Evolutionary conservation across 2,888 invertebrate genomes (phyloP), one percentile per base, ranked within the genome.

Genomic region (Pollenia angustigena): DNA sequence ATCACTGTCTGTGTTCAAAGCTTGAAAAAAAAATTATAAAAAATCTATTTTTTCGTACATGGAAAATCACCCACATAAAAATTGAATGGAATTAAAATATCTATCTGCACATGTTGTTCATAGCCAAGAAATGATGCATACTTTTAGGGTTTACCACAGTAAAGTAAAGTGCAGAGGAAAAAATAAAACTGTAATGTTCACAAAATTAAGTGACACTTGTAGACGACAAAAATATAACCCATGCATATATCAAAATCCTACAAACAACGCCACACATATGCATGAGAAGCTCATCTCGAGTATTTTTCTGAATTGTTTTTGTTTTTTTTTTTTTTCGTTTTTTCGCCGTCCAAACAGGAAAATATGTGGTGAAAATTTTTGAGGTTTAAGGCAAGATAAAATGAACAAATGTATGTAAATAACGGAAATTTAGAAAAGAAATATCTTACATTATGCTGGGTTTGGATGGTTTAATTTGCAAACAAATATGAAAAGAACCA

Each of bases 21-120:
- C 69, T 82, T 60, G 32, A 74, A 81, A 72, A 50, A 66, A 81
- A 66, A 54, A 46, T 56, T 23, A 23, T 23, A 46, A 80, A 78
- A 81, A 68, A 81, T 52, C 23, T 78, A 48, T 81, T 62, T 48
- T 66, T 69, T 56, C 32, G 32, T 80, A 14, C 48, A 56, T 23
- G 14, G 60, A 12, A 16, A 71, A 74, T 81, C 72, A 78, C 83
- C 83, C 79, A 81, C 84, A 87, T 81, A 83, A 81, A 83, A 87
- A 87, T 84, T 87, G 87, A 87, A 87, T 84, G 84, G 87, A 87
- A 87, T 87, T 87, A 87, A 87, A 87, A 87, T 87, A 87, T 87
- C 81, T 84, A 87, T 87, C 87, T 81, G 54, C 87, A 87, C 87
- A 87, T 87, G 87, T 81, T 84, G 72, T 75, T 76, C 9, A 42